These are phyloP conservation scores for Tromatobia lineatoria DNA, from an alignment of 2,888 invertebrate species.

Conservation along the genomic window DNA sequence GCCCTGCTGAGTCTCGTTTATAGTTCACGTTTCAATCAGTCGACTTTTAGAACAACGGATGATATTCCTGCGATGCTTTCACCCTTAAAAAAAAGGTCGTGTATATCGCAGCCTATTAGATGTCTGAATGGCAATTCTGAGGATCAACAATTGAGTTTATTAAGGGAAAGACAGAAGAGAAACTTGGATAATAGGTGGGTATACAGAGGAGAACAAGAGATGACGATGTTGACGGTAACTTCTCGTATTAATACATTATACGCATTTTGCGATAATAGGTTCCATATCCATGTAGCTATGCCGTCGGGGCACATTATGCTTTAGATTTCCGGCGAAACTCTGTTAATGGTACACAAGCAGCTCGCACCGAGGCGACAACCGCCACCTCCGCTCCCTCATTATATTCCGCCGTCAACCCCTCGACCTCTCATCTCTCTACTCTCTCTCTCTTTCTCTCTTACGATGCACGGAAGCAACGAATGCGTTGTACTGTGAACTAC, in stretches of 20 bases:
- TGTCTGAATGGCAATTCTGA: constrained; percentile 5
- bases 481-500: constrained; percentile 38
- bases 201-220: not conserved
- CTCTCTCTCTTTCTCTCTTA: constrained; percentile 4
- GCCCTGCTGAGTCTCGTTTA: constrained; percentile 7
- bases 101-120: constrained; percentile 2
- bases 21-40: constrained; percentile 31
- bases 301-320: constrained; percentile 76
- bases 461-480: constrained; percentile 37
- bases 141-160: constrained; percentile 13
- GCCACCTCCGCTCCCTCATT: constrained; percentile 43
- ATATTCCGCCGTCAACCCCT: constrained; percentile 42
- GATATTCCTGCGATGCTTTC: constrained; percentile 3
- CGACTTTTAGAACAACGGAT: constrained; percentile 2
- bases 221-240: not conserved
- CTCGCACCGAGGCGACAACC: constrained; percentile 42
- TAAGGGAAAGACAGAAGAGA: not conserved
- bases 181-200: not conserved
- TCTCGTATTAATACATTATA: constrained; percentile 44
- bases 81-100: not conserved
- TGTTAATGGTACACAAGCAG: constrained; percentile 74
- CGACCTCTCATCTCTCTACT: not conserved
- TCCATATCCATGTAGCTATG: constrained; percentile 66
- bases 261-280: constrained; percentile 59
- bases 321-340: constrained; percentile 78